Percentiles rank a stretch among this genome's conserved stretches.
Conservation (phyloP, 2,797 vertebrate species). For the Crenuchus spilurus region DNA sequence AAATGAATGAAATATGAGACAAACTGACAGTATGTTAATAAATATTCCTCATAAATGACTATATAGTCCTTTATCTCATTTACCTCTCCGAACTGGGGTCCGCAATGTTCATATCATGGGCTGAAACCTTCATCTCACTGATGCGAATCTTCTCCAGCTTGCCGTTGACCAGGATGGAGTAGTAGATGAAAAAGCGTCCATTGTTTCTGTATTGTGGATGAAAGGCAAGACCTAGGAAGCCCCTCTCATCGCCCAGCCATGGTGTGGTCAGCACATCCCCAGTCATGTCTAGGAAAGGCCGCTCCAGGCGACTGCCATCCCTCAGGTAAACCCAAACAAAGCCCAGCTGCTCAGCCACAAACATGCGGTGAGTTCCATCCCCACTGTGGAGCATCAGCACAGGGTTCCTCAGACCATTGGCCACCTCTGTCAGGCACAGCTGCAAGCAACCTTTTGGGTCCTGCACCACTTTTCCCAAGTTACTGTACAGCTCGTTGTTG, state of each 20-base stretch:
- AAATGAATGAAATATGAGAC: not conserved
- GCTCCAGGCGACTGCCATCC: constrained; percentile 78
- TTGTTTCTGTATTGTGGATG: constrained; percentile 81
- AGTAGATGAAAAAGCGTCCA: constrained; percentile 85
- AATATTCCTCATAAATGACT: not conserved
- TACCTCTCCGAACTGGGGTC: constrained; percentile 84
- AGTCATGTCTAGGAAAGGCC: constrained; percentile 84
- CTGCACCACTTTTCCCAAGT: constrained; percentile 74
- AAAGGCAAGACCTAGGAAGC: constrained; percentile 86
- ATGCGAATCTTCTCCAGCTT: constrained; percentile 80
- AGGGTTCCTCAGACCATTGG: constrained; percentile 82
- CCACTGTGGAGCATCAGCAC: constrained; percentile 81
- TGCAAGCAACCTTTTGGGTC: constrained; percentile 81
- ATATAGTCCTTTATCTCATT: not conserved
- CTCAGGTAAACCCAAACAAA: constrained; percentile 84
- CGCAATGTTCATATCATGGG: constrained; percentile 79
- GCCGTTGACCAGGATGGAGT: constrained; percentile 74
- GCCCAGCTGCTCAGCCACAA: constrained; percentile 84
- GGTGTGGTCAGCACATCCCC: constrained; percentile 79
- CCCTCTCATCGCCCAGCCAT: constrained; percentile 85
- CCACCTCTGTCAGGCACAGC: constrained; percentile 83
- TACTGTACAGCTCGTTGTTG: constrained; percentile 72
- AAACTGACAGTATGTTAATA: not conserved
- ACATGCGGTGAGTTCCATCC: constrained; percentile 80
- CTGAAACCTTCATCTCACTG: constrained; percentile 83